Percentiles rank a stretch among this genome's conserved stretches.
Conservation (phyloP, 2,113 vertebrate species). For the Strix aluco region DNA sequence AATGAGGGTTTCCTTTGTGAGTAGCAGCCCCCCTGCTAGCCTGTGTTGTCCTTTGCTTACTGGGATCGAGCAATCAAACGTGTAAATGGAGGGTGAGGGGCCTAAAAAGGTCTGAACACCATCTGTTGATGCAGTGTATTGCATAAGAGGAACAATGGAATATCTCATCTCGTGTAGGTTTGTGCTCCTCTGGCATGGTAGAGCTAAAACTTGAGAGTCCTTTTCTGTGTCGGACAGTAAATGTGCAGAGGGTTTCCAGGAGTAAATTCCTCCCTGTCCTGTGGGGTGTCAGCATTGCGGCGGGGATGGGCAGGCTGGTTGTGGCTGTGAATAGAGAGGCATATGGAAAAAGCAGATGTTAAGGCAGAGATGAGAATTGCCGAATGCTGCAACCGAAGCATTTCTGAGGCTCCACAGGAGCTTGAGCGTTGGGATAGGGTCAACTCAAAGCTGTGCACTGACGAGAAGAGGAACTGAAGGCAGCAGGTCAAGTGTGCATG, state of each 20-base stretch:
- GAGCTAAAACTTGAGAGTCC: background rate
- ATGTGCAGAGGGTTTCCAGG: background rate
- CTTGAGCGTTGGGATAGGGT: rapidly evolving
- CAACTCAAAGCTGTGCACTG: background rate
- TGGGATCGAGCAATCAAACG: rapidly evolving
- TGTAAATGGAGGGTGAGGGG: background rate
- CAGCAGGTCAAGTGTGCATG: background rate
- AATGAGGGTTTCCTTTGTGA: background rate
- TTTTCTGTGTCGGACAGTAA: background rate
- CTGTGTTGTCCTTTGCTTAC: background rate
- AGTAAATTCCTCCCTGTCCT: background rate
- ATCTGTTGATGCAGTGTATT: background rate
- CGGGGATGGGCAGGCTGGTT: rapidly evolving
- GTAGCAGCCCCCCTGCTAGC: background rate
- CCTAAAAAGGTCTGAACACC: background rate
- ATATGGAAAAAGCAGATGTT: background rate
- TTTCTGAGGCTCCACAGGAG: background rate
- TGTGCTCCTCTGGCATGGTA: background rate
- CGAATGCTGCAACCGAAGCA: background rate
- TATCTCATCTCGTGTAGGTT: background rate
- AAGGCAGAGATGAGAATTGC: background rate
- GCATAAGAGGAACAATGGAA: background rate
- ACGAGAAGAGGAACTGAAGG: slow-evolving; percentile 3
- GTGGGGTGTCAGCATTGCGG: rapidly evolving
- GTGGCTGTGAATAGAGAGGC: background rate